A percentile compares a stretch with the other conserved stretches of the same genome.
Conservation (phyloP, 2,888 invertebrate species). For the Thera obeliscata region DNA sequence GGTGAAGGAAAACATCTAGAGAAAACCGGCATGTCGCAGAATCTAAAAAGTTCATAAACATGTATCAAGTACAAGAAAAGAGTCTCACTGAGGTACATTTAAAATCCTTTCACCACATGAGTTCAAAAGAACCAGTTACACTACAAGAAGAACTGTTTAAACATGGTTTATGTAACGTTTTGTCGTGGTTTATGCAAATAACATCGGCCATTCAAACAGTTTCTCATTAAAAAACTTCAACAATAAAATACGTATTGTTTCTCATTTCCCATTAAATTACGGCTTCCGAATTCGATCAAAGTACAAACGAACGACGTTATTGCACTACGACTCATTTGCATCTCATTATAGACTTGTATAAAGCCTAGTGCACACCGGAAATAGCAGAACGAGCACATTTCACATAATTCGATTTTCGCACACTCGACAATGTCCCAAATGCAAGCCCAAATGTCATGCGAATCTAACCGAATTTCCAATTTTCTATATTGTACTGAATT, state of each 20-base stretch:
- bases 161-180: background rate
- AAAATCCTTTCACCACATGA: too few species aligned
- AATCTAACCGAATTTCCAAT: too few species aligned
- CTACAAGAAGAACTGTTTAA: background rate
- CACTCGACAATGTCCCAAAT: too few species aligned
- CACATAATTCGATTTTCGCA: background rate
- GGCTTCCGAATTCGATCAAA: constrained; percentile 19
- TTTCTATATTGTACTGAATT: too few species aligned
- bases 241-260: constrained; percentile 5
- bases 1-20: too few species aligned
- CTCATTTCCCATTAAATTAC: background rate
- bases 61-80: too few species aligned
- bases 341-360: constrained; percentile 17
- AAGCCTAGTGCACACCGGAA: background rate
- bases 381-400: background rate
- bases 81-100: too few species aligned
- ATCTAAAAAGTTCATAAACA: too few species aligned
- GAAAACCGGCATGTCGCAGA: too few species aligned
- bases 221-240: background rate
- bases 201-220: background rate
- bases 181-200: too few species aligned
- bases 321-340: constrained; percentile 26
- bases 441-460: too few species aligned
- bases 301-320: constrained; percentile 10
- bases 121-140: too few species aligned